Evolutionary conservation across 1,140 invertebrate species (phyloP).

Genomic region (Cherax quadricarinatus): DNA sequence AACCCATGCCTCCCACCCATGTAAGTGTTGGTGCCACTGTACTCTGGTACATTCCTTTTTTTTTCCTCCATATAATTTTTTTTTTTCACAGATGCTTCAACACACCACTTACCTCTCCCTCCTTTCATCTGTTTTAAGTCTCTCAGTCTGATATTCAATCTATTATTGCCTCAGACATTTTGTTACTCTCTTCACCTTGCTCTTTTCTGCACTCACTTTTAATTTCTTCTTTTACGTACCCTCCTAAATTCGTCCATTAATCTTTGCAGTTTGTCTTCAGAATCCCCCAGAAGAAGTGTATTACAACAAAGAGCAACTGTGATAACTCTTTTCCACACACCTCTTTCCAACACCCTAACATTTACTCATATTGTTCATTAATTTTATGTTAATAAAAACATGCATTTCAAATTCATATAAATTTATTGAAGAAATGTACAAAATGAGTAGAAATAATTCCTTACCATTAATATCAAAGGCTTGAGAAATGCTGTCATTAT

Average conservation of each 20-base stretch:
- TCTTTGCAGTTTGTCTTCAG: background rate
- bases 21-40: too few species aligned
- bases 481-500: background rate
- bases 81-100: too few species aligned
- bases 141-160: too few species aligned
- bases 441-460: conserved; percentile 39
- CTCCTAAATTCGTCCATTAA: background rate
- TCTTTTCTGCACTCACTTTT: background rate
- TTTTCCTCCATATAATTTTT: too few species aligned
- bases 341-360: too few species aligned
- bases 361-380: background rate
- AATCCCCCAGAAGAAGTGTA: too few species aligned
- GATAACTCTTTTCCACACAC: background rate
- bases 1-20: too few species aligned
- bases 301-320: background rate
- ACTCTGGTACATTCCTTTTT: too few species aligned
- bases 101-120: too few species aligned
- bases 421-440: conserved; percentile 40
- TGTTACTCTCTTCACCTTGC: too few species aligned
- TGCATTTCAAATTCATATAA: background rate
- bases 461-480: conserved; percentile 11
- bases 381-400: background rate
- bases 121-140: too few species aligned
- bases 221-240: background rate
- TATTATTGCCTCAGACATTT: too few species aligned